phyloP scores from a whole-genome alignment of 2,888 invertebrate genomes.

The Gari tellinella region DNA sequence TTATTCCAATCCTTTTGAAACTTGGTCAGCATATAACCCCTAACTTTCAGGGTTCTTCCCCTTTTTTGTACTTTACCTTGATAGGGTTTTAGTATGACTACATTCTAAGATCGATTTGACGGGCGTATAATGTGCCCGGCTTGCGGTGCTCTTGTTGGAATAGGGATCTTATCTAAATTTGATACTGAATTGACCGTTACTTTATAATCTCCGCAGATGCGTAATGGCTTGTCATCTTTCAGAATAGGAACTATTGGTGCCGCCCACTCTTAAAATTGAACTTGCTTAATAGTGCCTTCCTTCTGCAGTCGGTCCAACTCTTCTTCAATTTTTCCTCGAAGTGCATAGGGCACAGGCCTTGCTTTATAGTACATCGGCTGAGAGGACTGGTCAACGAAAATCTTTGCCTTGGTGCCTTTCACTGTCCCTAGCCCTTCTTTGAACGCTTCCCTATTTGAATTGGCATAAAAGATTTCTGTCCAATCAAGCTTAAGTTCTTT shows the following conservation, averaged over 20 bases:
- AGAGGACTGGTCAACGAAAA: neutral
- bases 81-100: no score
- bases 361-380: slow-evolving; percentile 8
- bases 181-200: slow-evolving; percentile 15
- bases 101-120: no score
- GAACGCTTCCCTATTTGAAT: neutral
- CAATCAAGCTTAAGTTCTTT: slow-evolving; percentile 25
- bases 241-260: slow-evolving; percentile 7
- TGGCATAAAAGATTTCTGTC: slow-evolving; percentile 6
- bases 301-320: slow-evolving; percentile 5
- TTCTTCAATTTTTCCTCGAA: slow-evolving; percentile 1
- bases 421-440: slow-evolving; percentile 2
- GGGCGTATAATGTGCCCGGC: no score
- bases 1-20: no score
- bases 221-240: neutral
- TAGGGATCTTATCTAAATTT: slow-evolving; percentile 6
- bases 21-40: no score
- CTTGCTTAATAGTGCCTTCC: slow-evolving; percentile 1
- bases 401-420: slow-evolving; percentile 2
- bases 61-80: no score
- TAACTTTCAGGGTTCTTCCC: no score
- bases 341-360: slow-evolving; percentile 5
- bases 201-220: slow-evolving; percentile 18
- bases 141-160: no score
- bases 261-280: slow-evolving; percentile 6